A percentile compares a stretch with the other conserved stretches of the same genome.
phyloP scores from a whole-genome alignment of 2,113 vertebrate genomes.

The Epinephelus lanceolatus region DNA sequence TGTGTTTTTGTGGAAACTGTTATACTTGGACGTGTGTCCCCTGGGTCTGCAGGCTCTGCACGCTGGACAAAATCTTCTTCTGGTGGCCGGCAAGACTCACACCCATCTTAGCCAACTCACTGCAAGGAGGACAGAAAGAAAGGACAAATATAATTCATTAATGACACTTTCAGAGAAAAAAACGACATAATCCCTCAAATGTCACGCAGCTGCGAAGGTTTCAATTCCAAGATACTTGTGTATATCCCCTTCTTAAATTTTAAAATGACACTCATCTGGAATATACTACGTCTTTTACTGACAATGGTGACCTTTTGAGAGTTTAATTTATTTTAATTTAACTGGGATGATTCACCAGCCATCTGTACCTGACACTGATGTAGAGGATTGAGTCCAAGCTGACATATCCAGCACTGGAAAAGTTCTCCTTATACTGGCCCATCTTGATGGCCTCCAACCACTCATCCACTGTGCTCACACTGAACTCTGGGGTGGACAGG shows the following conservation, averaged over 20 bases:
- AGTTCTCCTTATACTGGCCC: conserved; percentile 88
- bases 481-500: conserved; percentile 84
- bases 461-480: conserved; percentile 86
- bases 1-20: conserved; percentile 72
- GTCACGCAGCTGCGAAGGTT: conserved; percentile 16
- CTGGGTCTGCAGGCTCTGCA: conserved; percentile 85
- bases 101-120: conserved; percentile 86
- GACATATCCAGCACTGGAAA: conserved; percentile 86
- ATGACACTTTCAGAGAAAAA: not conserved
- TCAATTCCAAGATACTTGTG: conserved; percentile 9
- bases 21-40: conserved; percentile 88
- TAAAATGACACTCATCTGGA: conserved; percentile 35
- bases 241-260: conserved; percentile 35
- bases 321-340: conserved; percentile 30
- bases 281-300: conserved; percentile 11
- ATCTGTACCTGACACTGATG: conserved; percentile 85
- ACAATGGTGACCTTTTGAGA: conserved; percentile 45
- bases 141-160: not conserved
- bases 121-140: conserved; percentile 51
- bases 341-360: conserved; percentile 11
- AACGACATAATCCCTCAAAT: conserved; percentile 2
- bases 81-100: conserved; percentile 86
- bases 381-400: conserved; percentile 88
- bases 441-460: conserved; percentile 89
- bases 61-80: conserved; percentile 86